A percentile compares a stretch with the other conserved stretches of the same genome.
These are phyloP conservation scores for Ridgeia piscesae DNA, from an alignment of 1,140 invertebrate genomes.

Conservation along the genomic window DNA sequence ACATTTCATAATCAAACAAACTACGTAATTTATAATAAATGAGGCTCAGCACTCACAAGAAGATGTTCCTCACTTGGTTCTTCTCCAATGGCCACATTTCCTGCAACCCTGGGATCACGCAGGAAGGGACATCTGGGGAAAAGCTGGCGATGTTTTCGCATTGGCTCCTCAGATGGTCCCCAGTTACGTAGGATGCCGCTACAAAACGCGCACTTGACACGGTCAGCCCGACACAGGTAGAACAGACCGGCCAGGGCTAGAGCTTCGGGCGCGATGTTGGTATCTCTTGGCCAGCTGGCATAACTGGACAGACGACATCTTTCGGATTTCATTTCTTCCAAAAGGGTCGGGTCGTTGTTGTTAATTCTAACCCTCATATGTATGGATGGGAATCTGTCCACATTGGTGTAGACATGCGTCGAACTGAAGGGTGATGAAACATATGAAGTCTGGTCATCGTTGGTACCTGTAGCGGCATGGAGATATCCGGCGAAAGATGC, in stretches of 20 bases:
- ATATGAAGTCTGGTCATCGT: background rate
- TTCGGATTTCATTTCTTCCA: background rate
- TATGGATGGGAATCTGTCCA: background rate
- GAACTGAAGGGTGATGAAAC: background rate
- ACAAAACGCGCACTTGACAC: conserved; percentile 83
- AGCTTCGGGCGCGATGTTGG: background rate
- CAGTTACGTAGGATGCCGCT: conserved; percentile 71
- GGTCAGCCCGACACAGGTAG: conserved; percentile 69
- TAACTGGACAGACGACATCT: background rate
- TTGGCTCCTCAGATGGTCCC: conserved; percentile 73
- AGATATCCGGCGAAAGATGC: background rate
- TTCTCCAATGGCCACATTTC: background rate
- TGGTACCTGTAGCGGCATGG: background rate
- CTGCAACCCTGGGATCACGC: background rate
- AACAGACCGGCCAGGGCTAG: conserved; percentile 34
- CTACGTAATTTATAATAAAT: too few species aligned
- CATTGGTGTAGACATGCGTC: background rate
- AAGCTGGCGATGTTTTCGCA: conserved; percentile 74
- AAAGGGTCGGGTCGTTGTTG: background rate
- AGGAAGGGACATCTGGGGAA: conserved; percentile 35
- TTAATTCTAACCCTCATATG: background rate
- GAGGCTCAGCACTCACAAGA: background rate
- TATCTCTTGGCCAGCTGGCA: background rate
- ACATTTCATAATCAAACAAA: too few species aligned
- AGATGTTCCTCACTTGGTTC: background rate